phyloP scores from a whole-genome alignment of 2,797 vertebrate genomes.

The Hoplostethus mediterraneus region DNA sequence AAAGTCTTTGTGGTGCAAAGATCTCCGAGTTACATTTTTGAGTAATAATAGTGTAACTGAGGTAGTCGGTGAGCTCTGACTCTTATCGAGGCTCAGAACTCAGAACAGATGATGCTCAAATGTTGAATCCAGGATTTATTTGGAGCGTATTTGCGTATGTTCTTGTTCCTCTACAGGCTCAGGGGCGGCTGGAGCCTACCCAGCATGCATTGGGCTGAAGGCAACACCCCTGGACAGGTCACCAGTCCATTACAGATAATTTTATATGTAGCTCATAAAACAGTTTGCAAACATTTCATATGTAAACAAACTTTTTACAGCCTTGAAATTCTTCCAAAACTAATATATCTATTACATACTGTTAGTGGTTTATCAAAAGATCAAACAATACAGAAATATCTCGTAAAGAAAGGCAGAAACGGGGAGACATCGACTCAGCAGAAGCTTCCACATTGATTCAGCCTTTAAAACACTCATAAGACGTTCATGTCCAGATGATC shows the following conservation, averaged over 20 bases:
- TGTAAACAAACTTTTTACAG: not conserved
- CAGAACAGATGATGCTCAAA: not conserved
- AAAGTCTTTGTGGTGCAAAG: not conserved
- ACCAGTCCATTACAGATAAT: too few species aligned
- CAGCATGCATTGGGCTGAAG: too few species aligned
- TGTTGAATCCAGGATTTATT: too few species aligned
- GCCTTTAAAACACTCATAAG: not conserved
- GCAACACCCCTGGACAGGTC: too few species aligned
- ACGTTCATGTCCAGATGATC: conserved; percentile 1
- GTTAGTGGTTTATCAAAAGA: not conserved
- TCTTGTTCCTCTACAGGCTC: too few species aligned
- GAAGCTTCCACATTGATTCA: not conserved
- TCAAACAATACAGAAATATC: not conserved
- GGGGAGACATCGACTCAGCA: too few species aligned
- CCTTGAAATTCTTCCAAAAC: not conserved
- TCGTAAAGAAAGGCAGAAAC: not conserved
- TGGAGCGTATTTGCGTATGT: too few species aligned
- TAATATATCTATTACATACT: not conserved
- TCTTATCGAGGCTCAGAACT: not conserved
- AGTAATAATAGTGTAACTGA: not conserved
- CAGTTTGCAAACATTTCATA: not conserved
- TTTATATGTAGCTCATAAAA: not conserved
- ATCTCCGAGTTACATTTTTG: not conserved
- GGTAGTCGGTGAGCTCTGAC: not conserved
- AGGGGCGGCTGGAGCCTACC: too few species aligned